phyloP scores from a whole-genome alignment of 1,140 invertebrate species.

The Diorhabda sublineata region DNA sequence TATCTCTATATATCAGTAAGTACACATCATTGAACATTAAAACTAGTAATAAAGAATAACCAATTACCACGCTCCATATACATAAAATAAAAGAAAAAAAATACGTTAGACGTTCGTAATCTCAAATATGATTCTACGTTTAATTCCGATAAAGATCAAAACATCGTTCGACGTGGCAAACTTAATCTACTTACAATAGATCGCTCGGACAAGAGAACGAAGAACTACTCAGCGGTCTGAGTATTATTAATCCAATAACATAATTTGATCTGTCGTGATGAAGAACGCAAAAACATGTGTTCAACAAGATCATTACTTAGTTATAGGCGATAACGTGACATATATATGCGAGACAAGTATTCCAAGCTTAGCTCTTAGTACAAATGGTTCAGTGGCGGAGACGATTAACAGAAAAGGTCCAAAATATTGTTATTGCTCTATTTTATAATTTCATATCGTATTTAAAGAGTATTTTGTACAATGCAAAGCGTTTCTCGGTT shows the following conservation, averaged over 20 bases:
- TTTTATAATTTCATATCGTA: no score
- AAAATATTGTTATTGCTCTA: no score
- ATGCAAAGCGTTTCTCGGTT: no score
- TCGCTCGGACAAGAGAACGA: background rate
- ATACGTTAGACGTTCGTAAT: background rate
- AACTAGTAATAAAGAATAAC: background rate
- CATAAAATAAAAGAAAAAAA: background rate
- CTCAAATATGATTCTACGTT: background rate
- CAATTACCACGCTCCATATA: background rate
- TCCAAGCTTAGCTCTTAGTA: background rate
- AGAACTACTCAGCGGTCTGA: constrained; percentile 1
- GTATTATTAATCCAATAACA: constrained; percentile 3
- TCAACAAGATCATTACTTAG: background rate
- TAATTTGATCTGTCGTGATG: constrained; percentile 2
- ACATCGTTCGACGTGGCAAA: background rate
- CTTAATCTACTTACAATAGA: constrained; percentile 1
- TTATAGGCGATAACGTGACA: background rate
- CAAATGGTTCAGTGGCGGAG: background rate
- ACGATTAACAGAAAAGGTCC: background rate
- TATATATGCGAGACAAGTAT: background rate
- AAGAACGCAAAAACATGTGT: constrained; percentile 2
- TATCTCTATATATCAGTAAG: no score
- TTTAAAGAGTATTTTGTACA: no score
- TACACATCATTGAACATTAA: no score
- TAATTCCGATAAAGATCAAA: background rate